These are phyloP conservation scores for Manis javanica DNA, from an alignment of 2,797 vertebrate species.

Conservation along the genomic window DNA sequence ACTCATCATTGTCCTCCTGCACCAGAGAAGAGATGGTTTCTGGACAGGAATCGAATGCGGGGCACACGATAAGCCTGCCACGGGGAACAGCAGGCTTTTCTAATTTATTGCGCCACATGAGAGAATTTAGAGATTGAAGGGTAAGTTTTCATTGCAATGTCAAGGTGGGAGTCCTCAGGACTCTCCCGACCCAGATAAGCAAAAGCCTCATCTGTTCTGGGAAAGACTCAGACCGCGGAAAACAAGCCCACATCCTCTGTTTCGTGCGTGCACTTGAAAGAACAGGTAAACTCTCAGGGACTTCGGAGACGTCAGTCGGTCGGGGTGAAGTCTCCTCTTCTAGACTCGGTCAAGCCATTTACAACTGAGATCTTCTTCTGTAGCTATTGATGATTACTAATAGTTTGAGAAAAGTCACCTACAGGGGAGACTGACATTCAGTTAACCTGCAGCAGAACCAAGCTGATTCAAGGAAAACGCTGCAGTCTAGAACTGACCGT, in stretches of 20 bases:
- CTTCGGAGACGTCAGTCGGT: not conserved
- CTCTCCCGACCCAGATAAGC: not conserved
- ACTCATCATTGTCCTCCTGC: slow-evolving; percentile 68
- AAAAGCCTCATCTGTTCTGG: not conserved
- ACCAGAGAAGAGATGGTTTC: slow-evolving; percentile 48
- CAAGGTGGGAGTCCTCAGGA: not conserved
- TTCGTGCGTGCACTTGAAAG: not conserved
- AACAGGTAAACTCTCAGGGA: not conserved
- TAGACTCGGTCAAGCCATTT: not conserved
- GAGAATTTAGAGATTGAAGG: not conserved
- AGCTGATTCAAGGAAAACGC: not conserved
- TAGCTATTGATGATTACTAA: not conserved
- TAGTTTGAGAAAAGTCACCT: not conserved
- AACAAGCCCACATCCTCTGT: not conserved
- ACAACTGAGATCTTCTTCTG: not conserved
- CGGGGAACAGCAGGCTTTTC: slow-evolving; percentile 66
- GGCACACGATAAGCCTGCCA: slow-evolving; percentile 7
- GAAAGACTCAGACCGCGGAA: not conserved
- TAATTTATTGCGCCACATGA: slow-evolving; percentile 47
- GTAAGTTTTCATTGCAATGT: slow-evolving; percentile 48
- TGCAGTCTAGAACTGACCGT: not conserved
- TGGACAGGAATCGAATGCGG: slow-evolving; percentile 53
- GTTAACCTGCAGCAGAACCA: not conserved
- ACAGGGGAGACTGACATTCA: not conserved
- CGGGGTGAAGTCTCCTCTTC: not conserved